phyloP scores from a whole-genome alignment of 2,888 invertebrate genomes.

The Ischnura elegans region DNA sequence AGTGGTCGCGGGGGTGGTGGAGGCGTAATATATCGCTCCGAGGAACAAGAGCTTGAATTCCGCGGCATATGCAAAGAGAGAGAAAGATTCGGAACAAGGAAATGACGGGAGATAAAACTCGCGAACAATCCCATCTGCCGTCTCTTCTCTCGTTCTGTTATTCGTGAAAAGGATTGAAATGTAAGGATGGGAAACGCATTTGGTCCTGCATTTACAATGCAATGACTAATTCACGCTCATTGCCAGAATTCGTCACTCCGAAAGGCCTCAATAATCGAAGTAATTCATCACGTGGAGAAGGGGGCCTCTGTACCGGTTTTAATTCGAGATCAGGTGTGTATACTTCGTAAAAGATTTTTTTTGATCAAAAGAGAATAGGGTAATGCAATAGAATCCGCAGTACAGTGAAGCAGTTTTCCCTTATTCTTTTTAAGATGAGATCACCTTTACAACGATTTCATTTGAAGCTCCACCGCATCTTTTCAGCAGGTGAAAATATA shows the following conservation, averaged over 20 bases:
- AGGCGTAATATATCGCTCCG: constrained; percentile 37
- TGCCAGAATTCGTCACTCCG: not conserved
- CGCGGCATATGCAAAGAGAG: not conserved
- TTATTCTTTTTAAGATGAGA: too few species aligned
- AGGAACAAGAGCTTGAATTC: not conserved
- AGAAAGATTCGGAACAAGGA: not conserved
- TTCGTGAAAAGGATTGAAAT: not conserved
- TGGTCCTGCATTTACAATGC: not conserved
- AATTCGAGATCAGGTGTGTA: too few species aligned
- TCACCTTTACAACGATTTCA: too few species aligned
- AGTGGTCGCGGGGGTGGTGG: not conserved
- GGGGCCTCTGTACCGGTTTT: too few species aligned
- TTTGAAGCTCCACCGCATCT: too few species aligned
- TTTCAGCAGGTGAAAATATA: too few species aligned
- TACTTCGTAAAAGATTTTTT: too few species aligned
- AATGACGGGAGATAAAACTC: not conserved
- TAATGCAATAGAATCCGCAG: too few species aligned
- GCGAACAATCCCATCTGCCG: not conserved
- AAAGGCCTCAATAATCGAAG: too few species aligned
- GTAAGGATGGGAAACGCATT: not conserved
- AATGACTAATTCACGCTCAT: not conserved
- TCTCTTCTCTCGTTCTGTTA: not conserved
- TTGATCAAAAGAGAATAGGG: too few species aligned
- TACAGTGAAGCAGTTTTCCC: too few species aligned
- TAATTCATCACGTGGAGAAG: too few species aligned